These are phyloP conservation scores for Elysia crispata DNA, from an alignment of 2,888 invertebrate species.

Conservation along the genomic window DNA sequence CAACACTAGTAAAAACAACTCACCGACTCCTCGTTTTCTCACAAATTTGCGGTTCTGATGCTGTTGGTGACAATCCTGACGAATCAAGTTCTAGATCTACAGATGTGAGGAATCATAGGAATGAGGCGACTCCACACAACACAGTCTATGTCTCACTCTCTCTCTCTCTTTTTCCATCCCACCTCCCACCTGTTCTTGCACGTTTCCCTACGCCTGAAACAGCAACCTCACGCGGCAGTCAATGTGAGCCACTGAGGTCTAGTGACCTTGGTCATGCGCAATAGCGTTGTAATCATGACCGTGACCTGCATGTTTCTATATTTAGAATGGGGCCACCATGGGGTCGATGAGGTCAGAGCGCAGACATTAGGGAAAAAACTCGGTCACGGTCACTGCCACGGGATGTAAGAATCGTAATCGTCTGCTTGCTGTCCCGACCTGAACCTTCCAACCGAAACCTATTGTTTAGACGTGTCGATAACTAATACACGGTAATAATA, in stretches of 20 bases:
- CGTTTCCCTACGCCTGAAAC: conserved; percentile 39
- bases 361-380: not conserved
- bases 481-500: no score
- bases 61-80: no score
- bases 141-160: not conserved
- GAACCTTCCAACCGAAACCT: no score
- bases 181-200: conserved; percentile 20
- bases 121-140: not conserved
- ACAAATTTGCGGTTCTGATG: no score
- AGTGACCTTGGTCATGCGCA: conserved; percentile 47
- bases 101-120: no score
- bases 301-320: conserved; percentile 43
- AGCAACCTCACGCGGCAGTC: conserved; percentile 48
- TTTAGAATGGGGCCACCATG: conserved; percentile 32
- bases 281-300: conserved; percentile 47
- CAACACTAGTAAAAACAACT: no score
- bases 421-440: no score
- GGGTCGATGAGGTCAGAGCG: conserved; percentile 42
- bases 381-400: no score
- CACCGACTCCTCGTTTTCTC: no score
- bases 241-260: conserved; percentile 40
- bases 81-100: no score
- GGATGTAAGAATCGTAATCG: no score
- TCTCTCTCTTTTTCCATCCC: not conserved
- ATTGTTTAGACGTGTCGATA: no score